A percentile compares a stretch with the other conserved stretches of the same genome.
These are phyloP conservation scores for Chionomys nivalis DNA, from an alignment of 2,113 vertebrate genomes.

Conservation along the genomic window DNA sequence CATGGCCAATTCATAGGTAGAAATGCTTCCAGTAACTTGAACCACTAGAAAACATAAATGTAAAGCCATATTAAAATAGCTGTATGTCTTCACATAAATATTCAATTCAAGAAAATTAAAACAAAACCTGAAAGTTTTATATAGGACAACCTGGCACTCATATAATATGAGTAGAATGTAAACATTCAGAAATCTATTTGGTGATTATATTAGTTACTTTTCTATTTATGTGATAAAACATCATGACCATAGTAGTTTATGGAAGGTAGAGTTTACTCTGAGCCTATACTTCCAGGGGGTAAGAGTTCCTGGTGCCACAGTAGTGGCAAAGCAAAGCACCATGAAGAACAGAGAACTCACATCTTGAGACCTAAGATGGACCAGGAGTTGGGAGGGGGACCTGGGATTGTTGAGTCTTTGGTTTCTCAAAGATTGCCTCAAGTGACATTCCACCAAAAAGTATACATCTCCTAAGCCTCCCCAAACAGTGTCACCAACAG, in stretches of 20 bases:
- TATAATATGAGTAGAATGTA: not conserved
- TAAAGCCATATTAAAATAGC: not conserved
- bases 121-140: too few relatives aligned
- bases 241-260: not conserved
- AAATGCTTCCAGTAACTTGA: not conserved
- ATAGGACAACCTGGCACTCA: not conserved
- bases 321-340: not conserved
- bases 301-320: not conserved
- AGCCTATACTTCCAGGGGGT: not conserved
- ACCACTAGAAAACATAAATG: not conserved
- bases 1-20: not conserved
- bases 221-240: not conserved
- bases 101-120: not conserved
- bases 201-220: not conserved
- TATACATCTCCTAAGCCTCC: too few relatives aligned
- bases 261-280: not conserved
- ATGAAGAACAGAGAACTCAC: too few relatives aligned
- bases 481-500: not conserved
- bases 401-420: too few relatives aligned
- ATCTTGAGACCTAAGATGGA: not conserved
- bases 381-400: accelerated
- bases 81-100: too few relatives aligned
- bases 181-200: not conserved
- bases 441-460: too few relatives aligned
- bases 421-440: not conserved